phyloP scores from a whole-genome alignment of 1,140 invertebrate species.

The Heliconius nattereri region DNA sequence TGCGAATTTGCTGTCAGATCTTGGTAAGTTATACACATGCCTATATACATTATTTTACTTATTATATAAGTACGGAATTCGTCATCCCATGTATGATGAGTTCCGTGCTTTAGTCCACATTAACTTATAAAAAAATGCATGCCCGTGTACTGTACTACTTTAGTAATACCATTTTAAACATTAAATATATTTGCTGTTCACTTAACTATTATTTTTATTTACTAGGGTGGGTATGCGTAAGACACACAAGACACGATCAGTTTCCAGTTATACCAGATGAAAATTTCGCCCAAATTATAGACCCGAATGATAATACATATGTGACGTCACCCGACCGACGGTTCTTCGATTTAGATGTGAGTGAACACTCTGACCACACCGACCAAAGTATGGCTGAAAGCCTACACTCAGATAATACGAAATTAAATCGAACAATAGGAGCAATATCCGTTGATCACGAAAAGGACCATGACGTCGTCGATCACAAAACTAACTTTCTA shows the following conservation, averaged over 20 bases:
- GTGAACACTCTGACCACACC: constrained; percentile 76
- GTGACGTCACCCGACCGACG: constrained; percentile 64
- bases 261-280: constrained; percentile 91
- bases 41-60: background rate
- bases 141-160: no score
- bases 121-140: no score
- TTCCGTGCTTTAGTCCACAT: no score
- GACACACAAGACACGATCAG: constrained; percentile 89
- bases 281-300: constrained; percentile 74
- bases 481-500: constrained; percentile 47
- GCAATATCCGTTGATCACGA: constrained; percentile 47
- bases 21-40: constrained; percentile 78
- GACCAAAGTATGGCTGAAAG: constrained; percentile 76
- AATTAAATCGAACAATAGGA: constrained; percentile 49
- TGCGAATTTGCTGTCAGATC: constrained; percentile 86
- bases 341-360: constrained; percentile 69
- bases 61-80: no score
- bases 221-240: constrained; percentile 90
- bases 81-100: no score
- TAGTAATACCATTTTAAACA: no score
- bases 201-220: background rate
- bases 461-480: constrained; percentile 61
- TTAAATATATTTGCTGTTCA: background rate
- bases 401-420: constrained; percentile 63
- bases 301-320: constrained; percentile 47